Percentiles rank a stretch among this genome's conserved stretches.
phyloP scores from a whole-genome alignment of 2,888 invertebrate genomes.

The Pandemis corylana region DNA sequence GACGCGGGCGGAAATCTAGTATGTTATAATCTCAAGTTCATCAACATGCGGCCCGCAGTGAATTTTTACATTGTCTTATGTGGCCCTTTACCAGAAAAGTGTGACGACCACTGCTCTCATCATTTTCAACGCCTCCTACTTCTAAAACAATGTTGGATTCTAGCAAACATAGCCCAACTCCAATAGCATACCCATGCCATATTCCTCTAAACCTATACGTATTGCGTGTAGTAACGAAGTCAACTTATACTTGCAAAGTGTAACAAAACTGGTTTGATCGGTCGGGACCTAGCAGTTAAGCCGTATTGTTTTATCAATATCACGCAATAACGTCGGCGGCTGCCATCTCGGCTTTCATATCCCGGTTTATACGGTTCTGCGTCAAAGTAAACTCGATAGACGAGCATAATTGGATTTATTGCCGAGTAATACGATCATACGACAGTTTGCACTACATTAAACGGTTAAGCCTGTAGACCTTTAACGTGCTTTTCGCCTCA shows the following conservation, averaged over 20 bases:
- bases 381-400: neutral
- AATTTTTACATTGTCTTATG: too few species aligned
- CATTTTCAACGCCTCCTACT: too few species aligned
- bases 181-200: neutral
- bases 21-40: too few species aligned
- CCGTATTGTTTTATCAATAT: constrained; percentile 26
- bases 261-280: constrained; percentile 4
- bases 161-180: too few species aligned
- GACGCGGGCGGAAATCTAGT: too few species aligned
- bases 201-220: neutral
- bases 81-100: too few species aligned
- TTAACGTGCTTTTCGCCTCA: too few species aligned
- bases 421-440: neutral
- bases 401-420: neutral
- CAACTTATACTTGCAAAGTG: neutral
- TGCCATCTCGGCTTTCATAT: constrained; percentile 13
- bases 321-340: constrained; percentile 11
- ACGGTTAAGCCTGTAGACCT: too few species aligned
- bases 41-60: too few species aligned
- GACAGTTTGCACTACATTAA: neutral
- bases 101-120: too few species aligned
- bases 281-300: neutral
- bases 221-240: neutral
- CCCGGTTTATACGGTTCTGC: neutral
- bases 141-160: too few species aligned